Evolutionary conservation across 2,113 vertebrate genomes (phyloP), one percentile per base, ranked within the genome.

Genomic region (Neomonachus schauinslandi): DNA sequence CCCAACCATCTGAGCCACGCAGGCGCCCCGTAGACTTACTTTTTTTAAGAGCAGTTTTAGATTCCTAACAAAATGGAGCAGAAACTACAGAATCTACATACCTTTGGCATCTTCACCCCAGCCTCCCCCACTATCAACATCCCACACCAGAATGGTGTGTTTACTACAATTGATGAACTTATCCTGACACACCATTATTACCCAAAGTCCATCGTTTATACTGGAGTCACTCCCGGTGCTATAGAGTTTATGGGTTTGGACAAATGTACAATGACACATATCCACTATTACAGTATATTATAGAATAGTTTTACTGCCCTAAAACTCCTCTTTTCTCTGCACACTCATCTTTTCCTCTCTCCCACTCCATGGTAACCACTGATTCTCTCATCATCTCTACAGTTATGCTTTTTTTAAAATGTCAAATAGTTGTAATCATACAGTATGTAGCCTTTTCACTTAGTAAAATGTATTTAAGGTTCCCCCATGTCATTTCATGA

Each of bases 61-160:
- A 69, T 69, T 36, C 18, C 4, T n/a, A 46, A 46, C 39, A 71
- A 46, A 71, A 81, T 13, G n/a, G 28, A 80, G 7, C 16, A 22
- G 76, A 61, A 71, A 15, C 18, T 4, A 42, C 24, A 74, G 14
- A 63, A 15, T 31, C 6, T 9, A 24, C 21, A 77, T 19, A 14
- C 49, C 16, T 10, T 26, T 65, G 5, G 5, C 11, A 33, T 4
- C 0, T 0, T 11, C 36, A 65, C 0, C 0, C 16, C 51, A 65
- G n/a, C 7, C 39, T 71, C 33, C 4, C n/a, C 24, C 26, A 51
- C 33, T 39, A 21, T 80, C 61, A 46, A 59, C 31, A 28, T 59
- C 63, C 74, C 5, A 7, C 13, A 88, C 21, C 31, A 55, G 22
- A 28, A 11, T 79, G 42, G 42, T 65, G 22, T 28, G 39, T 53